These are phyloP conservation scores for Eupithecia tripunctaria DNA, from an alignment of 2,888 invertebrate species.

Conservation along the genomic window DNA sequence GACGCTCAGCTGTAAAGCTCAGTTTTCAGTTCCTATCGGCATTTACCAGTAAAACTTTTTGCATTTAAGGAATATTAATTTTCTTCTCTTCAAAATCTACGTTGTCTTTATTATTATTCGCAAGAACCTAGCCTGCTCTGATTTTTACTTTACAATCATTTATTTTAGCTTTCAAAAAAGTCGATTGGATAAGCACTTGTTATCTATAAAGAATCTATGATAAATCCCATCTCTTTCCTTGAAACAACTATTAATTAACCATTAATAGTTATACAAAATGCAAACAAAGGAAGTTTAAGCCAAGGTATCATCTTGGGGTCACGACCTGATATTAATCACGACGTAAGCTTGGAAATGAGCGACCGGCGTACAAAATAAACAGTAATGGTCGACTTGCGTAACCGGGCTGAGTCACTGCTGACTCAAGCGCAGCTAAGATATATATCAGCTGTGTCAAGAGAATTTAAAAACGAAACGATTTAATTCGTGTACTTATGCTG, in stretches of 20 bases:
- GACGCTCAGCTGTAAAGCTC: not conserved
- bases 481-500: too few relatives aligned
- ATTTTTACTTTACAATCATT: not conserved
- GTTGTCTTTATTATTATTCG: not conserved
- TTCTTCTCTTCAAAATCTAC: not conserved
- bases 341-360: constrained; percentile 67
- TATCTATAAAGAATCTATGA: not conserved
- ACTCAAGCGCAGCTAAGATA: constrained; percentile 37
- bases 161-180: not conserved
- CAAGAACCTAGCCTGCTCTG: not conserved
- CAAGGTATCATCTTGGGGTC: constrained; percentile 55
- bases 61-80: not conserved
- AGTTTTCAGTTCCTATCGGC: not conserved
- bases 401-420: constrained; percentile 61
- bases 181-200: not conserved
- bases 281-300: constrained; percentile 59
- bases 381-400: constrained; percentile 65
- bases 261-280: too few relatives aligned
- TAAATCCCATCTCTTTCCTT: not conserved
- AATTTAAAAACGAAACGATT: not conserved
- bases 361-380: constrained; percentile 60
- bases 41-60: not conserved
- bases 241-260: not conserved
- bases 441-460: constrained; percentile 20
- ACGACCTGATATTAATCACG: constrained; percentile 67